Evolutionary conservation across 2,797 vertebrate species (phyloP), one percentile per base, ranked within the genome.

Genomic region (Scarus forsteni): DNA sequence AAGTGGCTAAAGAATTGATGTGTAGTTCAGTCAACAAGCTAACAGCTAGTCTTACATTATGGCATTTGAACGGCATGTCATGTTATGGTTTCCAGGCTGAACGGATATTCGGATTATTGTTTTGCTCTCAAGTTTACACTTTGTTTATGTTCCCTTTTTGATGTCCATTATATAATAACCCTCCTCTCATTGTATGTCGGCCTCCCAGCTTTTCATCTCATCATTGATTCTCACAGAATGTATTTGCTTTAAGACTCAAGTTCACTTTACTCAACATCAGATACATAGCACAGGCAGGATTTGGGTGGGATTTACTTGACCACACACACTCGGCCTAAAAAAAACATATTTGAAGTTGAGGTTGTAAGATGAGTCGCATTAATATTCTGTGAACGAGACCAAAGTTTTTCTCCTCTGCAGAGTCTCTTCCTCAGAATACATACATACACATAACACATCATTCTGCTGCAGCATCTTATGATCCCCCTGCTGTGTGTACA

Each of bases 331-430:
- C 8, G 14, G 36, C 34, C 7, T 46, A 48, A 57, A 48, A 51
- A 61, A 58, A 53, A 53, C 60, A 67, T 34, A 12, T 67, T 84
- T 81, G 73, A 44, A 75, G 74, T 72, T 10, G 51, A 70, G 43
- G 39, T 53, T 75, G 63, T 74, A 85, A 74, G 70, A 84, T 58
- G 72, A 77, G 57, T 53, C 49, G 63, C 66, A 75, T 89, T 88
- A 64, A 67, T 70, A 82, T 79, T 79, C 64, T 71, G 57, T 60
- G 75, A 88, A 64, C 70, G 53, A 51, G 57, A 67, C 16, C 68
- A 59, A 66, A 73, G 63, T 58, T 72, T 71, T 36, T 65, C 65
- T 39, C 35, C 84, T 58, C 71, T 66, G 11, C 36, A 2, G 49
- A 63, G 65, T 81, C 68, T 36, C 45, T 68, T n/a, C 56, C 70